Base-by-base conservation (phyloP, 1,140 invertebrate species). In the Brachionus manjavacas region DNA sequence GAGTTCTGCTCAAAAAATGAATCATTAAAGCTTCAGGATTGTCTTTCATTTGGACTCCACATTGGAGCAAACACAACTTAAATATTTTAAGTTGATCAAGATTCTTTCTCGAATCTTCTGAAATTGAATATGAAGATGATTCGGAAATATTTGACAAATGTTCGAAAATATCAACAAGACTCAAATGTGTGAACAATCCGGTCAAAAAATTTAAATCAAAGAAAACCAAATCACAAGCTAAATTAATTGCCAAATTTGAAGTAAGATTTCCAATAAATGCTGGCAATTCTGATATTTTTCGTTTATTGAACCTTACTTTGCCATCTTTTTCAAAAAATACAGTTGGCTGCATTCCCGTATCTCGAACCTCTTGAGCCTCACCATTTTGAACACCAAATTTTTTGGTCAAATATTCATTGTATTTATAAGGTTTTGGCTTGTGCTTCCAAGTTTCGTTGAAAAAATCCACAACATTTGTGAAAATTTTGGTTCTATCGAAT, bases 1-100 rank as follows among this genome's bases (percentile, higher is more conserved):
- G 78, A 7, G 88, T 85, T 79, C 86, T 87, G 0, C 87, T 87
- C 0, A 86, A 84, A 60, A 89, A 83, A 85, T 88, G 87, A 12
- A 86, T 84, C 8, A 87, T 85, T 68, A 87, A 2, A 14, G 4
- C n/a, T 16, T 84, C 23, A 1, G 68, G 43, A 74, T 74, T 35
- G 7, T 74, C 49, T 23, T 84, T 84, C 20, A 84, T 52, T n/a
- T 25, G 9, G 3, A 20, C 2, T 8, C 83, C 43, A 23, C 43
- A 55, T 14, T 68, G 35, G n/a, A 84, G 43, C 9, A 74, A 35
- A 28, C 7, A 14, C 1, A 72, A 4, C 0, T 3, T 12, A 11
- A 84, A 23, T 9, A 84, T 55, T 35, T 25, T 52, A 1, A 84
- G 3, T 39, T 74, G 28, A 12, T 25, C 12, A 8, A 23, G 3